Evolutionary conservation across 64 coral and sea anemone genomes (phyloP).

Genomic region (Hydrozoanthus tunicans): DNA sequence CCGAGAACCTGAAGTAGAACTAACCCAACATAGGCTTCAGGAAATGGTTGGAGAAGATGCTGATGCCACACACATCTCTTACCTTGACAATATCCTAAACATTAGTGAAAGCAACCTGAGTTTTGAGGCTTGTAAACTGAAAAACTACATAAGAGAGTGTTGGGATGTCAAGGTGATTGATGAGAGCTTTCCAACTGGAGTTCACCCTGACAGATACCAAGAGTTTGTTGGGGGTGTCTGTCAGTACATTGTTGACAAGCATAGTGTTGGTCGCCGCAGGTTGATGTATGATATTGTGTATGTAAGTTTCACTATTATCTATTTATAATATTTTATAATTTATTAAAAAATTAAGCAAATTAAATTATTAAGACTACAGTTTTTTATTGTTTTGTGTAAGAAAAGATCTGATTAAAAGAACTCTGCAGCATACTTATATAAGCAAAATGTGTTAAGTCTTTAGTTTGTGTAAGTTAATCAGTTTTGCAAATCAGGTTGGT

Average conservation of each 20-base stretch:
- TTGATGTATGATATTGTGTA: slow-evolving; percentile 77
- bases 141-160: slow-evolving; percentile 85
- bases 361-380: no score
- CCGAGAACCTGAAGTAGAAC: slow-evolving; percentile 55
- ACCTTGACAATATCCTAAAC: slow-evolving; percentile 68
- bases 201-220: slow-evolving; percentile 84
- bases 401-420: no score
- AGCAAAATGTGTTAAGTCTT: no score
- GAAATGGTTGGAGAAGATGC: slow-evolving; percentile 62
- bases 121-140: slow-evolving; percentile 86
- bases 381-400: no score
- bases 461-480: no score
- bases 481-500: no score
- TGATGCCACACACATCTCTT: slow-evolving; percentile 25
- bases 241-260: slow-evolving; percentile 92
- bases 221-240: slow-evolving; percentile 85
- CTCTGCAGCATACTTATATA: no score
- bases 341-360: no score
- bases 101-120: slow-evolving; percentile 59
- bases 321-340: no score
- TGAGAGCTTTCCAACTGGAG: slow-evolving; percentile 81
- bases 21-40: slow-evolving; percentile 65
- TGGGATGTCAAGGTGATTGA: slow-evolving; percentile 83
- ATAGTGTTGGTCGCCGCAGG: slow-evolving; percentile 43
- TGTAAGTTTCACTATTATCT: slow-evolving; percentile 60